phyloP scores from a whole-genome alignment of 1,140 invertebrate genomes.

The Orius insidiosus region DNA sequence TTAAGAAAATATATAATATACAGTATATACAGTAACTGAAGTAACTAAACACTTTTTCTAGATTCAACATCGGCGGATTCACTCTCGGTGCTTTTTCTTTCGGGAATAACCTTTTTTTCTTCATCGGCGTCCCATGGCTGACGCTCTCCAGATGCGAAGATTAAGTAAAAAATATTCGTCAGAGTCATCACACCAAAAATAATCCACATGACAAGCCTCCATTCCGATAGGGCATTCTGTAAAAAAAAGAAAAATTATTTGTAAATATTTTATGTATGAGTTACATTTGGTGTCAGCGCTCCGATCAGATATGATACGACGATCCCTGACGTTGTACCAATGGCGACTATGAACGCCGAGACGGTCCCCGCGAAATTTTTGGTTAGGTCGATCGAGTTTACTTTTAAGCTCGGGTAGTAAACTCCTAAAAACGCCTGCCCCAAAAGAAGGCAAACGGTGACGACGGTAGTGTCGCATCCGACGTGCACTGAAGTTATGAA shows the following conservation, averaged over 20 bases:
- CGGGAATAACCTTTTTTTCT: too few relatives aligned
- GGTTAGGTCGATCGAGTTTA: constrained; percentile 59
- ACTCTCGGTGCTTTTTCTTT: too few relatives aligned
- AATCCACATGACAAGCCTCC: constrained; percentile 36
- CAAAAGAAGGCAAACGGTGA: constrained; percentile 43
- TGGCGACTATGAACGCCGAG: constrained; percentile 41
- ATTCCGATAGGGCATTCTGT: constrained; percentile 25
- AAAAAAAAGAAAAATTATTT: constrained; percentile 8
- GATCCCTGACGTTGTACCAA: constrained; percentile 2
- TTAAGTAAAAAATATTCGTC: constrained; percentile 28
- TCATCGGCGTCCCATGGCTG: constrained; percentile 20
- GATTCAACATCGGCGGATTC: too few relatives aligned
- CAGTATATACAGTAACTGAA: too few relatives aligned
- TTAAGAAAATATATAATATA: too few relatives aligned
- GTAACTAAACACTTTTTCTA: too few relatives aligned
- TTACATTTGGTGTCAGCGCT: not conserved
- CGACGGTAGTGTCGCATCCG: constrained; percentile 44
- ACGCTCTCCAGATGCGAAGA: constrained; percentile 23
- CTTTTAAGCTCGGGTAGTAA: constrained; percentile 44
- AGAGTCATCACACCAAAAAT: constrained; percentile 26
- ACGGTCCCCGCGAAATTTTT: constrained; percentile 56
- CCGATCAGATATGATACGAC: constrained; percentile 1
- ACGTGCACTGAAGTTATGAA: constrained; percentile 61
- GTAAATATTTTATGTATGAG: not conserved
- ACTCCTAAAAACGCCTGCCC: constrained; percentile 45